These are phyloP conservation scores for Redunca redunca DNA, from an alignment of 2,113 vertebrate genomes.

Conservation along the genomic window DNA sequence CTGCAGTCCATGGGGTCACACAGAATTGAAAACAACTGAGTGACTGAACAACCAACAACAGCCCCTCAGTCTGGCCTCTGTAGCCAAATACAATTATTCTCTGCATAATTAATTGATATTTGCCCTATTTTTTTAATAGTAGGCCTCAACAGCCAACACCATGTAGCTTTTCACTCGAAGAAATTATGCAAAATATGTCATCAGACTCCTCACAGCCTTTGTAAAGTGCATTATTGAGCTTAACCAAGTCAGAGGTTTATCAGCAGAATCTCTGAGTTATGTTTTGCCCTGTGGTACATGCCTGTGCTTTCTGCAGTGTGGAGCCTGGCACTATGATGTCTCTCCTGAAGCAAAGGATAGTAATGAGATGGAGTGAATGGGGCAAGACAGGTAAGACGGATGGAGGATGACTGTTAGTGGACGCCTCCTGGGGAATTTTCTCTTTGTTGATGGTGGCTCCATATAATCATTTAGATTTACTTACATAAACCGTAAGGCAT, in stretches of 20 bases:
- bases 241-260: constrained; percentile 63
- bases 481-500: constrained; percentile 25
- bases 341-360: background rate
- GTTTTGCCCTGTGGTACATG: background rate
- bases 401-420: background rate
- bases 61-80: background rate
- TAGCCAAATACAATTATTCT: background rate
- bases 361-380: background rate
- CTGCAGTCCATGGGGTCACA: background rate
- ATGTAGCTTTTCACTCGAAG: constrained; percentile 36
- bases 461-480: constrained; percentile 14
- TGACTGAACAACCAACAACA: background rate
- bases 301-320: constrained; percentile 22
- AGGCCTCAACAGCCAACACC: background rate
- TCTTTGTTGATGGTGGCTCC: background rate
- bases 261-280: constrained; percentile 32
- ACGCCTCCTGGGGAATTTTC: background rate
- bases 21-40: background rate
- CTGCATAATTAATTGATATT: background rate
- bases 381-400: background rate
- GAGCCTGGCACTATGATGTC: background rate
- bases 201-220: constrained; percentile 31
- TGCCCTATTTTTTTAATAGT: background rate
- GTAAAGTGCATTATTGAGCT: constrained; percentile 33
- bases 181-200: background rate